phyloP scores from a whole-genome alignment of 2,797 vertebrate genomes.

The Diceros bicornis region DNA sequence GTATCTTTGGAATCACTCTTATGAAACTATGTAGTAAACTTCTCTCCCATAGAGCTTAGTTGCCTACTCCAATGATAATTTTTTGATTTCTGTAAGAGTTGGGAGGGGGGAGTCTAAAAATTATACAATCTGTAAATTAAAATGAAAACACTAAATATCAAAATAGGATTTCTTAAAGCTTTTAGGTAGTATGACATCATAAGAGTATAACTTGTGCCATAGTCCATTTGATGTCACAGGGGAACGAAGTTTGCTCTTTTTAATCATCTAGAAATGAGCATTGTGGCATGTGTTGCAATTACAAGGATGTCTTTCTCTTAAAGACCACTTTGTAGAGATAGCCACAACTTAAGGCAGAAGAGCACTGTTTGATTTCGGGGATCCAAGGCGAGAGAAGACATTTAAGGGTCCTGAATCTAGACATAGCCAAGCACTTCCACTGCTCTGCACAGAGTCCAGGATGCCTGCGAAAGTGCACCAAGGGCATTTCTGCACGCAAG shows the following conservation, averaged over 20 bases:
- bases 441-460: conserved; percentile 60
- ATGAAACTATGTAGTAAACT: background rate
- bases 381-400: conserved; percentile 32
- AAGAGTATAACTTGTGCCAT: background rate
- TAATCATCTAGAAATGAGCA: conserved; percentile 67
- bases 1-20: background rate
- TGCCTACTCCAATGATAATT: background rate
- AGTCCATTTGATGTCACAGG: background rate
- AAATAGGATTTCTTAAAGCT: background rate
- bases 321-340: conserved; percentile 56
- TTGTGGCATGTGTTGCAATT: conserved; percentile 64
- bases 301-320: conserved; percentile 60
- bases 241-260: conserved; percentile 56
- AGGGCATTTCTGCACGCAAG: conserved; percentile 83
- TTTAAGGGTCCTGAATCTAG: conserved; percentile 15
- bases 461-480: conserved; percentile 75
- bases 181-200: background rate
- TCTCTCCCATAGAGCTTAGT: background rate
- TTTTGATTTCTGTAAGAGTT: background rate
- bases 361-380: conserved; percentile 62
- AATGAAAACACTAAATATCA: background rate
- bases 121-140: background rate
- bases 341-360: conserved; percentile 62
- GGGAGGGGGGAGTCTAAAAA: background rate
- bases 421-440: background rate